A percentile compares a stretch with the other conserved stretches of the same genome.
phyloP scores from a whole-genome alignment of 2,888 invertebrate genomes.

The Stenoptilia bipunctidactyla region DNA sequence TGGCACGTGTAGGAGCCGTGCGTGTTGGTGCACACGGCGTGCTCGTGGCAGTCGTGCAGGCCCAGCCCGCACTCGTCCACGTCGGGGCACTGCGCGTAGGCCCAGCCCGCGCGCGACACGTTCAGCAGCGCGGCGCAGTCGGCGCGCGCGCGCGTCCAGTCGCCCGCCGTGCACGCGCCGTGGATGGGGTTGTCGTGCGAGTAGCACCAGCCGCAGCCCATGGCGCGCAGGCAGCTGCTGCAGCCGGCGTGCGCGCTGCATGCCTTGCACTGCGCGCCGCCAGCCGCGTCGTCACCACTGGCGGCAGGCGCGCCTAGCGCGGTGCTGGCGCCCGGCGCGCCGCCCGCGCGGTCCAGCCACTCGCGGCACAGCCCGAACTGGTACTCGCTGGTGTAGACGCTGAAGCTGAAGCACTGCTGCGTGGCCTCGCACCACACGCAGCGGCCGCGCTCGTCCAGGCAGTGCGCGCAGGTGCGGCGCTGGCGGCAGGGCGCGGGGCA shows the following conservation, averaged over 20 bases:
- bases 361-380: constrained; percentile 93
- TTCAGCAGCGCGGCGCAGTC: constrained; percentile 79
- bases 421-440: constrained; percentile 98
- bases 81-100: constrained; percentile 92
- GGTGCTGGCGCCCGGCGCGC: constrained; percentile 31
- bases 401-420: constrained; percentile 92
- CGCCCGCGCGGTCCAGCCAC: constrained; percentile 88
- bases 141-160: constrained; percentile 83
- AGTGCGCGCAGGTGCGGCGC: constrained; percentile 82
- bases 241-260: constrained; percentile 83
- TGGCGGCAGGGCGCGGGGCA: constrained; percentile 88
- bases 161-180: constrained; percentile 88
- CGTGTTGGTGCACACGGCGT: constrained; percentile 93
- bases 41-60: constrained; percentile 89
- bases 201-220: constrained; percentile 96
- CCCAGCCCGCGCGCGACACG: constrained; percentile 81
- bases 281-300: constrained; percentile 28
- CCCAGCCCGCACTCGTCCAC: constrained; percentile 93
- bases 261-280: constrained; percentile 81
- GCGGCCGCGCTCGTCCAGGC: constrained; percentile 86
- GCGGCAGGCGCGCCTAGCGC: not conserved
- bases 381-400: constrained; percentile 95
- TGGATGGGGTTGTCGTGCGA: constrained; percentile 89
- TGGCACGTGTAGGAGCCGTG: constrained; percentile 91
- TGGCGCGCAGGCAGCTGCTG: constrained; percentile 81